phyloP scores from a whole-genome alignment of 2,797 vertebrate genomes.

The Knipowitschia caucasica region DNA sequence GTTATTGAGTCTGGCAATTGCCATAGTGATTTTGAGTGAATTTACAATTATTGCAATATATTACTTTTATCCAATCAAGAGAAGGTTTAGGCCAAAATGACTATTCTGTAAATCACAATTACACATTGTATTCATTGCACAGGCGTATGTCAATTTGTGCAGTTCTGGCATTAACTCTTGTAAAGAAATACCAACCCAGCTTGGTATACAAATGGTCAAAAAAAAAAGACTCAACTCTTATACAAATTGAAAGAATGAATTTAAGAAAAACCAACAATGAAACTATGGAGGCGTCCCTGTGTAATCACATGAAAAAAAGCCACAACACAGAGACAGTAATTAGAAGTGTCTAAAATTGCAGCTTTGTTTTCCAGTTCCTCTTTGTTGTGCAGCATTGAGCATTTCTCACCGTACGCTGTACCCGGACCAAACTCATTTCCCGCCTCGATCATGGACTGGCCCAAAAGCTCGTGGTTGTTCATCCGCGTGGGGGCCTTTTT shows the following conservation, averaged over 20 bases:
- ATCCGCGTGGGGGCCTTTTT: conserved; percentile 91
- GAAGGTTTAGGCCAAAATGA: no score
- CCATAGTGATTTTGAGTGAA: no score
- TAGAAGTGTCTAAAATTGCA: neutral
- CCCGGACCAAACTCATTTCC: conserved; percentile 94
- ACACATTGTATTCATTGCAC: no score
- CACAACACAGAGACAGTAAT: conserved; percentile 6
- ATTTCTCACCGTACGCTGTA: conserved; percentile 89
- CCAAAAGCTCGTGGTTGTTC: conserved; percentile 94
- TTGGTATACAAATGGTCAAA: no score
- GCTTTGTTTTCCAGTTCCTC: neutral
- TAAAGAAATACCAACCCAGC: no score
- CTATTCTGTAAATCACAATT: no score
- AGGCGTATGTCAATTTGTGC: no score
- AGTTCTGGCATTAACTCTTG: no score
- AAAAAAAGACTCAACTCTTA: no score
- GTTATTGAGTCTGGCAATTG: neutral
- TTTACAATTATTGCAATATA: no score
- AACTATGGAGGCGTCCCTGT: neutral
- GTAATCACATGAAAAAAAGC: neutral
- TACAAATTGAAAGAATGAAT: neutral
- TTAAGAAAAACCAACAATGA: neutral
- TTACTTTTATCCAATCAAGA: no score
- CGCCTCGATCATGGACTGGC: conserved; percentile 93
- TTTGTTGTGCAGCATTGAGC: neutral